These are phyloP conservation scores for Drosophila bocki DNA, from an alignment of 1,140 invertebrate species.

Conservation along the genomic window DNA sequence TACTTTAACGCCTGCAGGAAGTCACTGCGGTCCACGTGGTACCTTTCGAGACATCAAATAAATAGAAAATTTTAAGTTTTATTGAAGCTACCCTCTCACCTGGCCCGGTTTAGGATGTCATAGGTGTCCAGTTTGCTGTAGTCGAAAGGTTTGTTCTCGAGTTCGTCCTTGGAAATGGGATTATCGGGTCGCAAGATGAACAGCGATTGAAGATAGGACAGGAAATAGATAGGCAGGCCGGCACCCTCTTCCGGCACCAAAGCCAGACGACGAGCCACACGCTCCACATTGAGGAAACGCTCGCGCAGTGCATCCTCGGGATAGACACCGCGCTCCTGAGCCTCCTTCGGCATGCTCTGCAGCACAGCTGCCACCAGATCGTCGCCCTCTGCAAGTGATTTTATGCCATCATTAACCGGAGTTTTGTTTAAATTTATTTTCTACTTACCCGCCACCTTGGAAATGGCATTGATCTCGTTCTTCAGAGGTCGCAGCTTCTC, in stretches of 20 bases:
- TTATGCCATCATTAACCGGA: neutral
- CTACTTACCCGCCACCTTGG: conserved; percentile 88
- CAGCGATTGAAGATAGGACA: conserved; percentile 94
- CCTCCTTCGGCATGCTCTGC: conserved; percentile 91
- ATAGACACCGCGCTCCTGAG: conserved; percentile 92
- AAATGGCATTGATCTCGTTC: conserved; percentile 90
- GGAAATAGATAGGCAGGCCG: conserved; percentile 92
- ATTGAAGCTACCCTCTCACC: conserved; percentile 86
- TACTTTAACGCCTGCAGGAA: conserved; percentile 94
- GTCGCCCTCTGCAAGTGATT: conserved; percentile 86
- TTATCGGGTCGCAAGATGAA: conserved; percentile 89
- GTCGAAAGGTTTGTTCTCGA: conserved; percentile 90
- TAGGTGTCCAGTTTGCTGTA: conserved; percentile 92
- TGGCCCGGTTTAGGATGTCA: conserved; percentile 94
- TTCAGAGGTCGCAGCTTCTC: conserved; percentile 90
- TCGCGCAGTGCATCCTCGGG: conserved; percentile 94
- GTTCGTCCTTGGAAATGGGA: conserved; percentile 89
- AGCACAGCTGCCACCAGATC: conserved; percentile 91
- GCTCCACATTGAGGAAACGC: conserved; percentile 92
- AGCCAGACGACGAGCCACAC: conserved; percentile 90
- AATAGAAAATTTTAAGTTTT: neutral
- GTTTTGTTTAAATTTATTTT: conserved; percentile 50
- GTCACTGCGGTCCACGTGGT: conserved; percentile 94
- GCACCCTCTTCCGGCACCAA: conserved; percentile 93
- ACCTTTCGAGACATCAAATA: conserved; percentile 86